Percentiles rank a stretch among this genome's conserved stretches.
These are phyloP conservation scores for Mesitornis unicolor DNA, from an alignment of 2,113 vertebrate species.

Conservation along the genomic window DNA sequence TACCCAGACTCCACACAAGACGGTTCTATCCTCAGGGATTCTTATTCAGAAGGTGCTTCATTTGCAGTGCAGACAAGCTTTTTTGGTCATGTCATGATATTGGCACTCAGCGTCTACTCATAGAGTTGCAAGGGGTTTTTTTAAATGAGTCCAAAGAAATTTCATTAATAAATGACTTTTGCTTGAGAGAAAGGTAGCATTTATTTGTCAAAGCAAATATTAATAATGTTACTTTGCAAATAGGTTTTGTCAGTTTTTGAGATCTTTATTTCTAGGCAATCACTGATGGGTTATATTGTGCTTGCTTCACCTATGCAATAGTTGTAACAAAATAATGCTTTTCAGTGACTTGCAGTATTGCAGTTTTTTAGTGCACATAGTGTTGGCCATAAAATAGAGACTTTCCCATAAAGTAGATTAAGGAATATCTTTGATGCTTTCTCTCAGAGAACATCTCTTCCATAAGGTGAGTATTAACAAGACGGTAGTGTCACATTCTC, in stretches of 20 bases:
- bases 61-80: background rate
- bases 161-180: background rate
- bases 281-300: background rate
- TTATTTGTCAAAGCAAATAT: background rate
- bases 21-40: rapidly evolving
- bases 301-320: background rate
- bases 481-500: background rate
- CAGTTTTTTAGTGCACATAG: background rate
- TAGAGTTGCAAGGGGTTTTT: background rate
- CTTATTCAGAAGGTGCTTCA: background rate
- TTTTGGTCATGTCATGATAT: background rate
- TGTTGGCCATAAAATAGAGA: background rate
- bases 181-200: background rate
- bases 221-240: background rate
- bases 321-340: background rate
- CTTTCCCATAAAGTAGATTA: background rate
- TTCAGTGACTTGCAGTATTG: background rate
- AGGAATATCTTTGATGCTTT: background rate
- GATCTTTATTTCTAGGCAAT: background rate
- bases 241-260: background rate
- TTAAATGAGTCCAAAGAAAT: background rate
- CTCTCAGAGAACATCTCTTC: background rate
- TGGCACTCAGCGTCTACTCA: rapidly evolving
- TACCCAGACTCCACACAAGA: background rate
- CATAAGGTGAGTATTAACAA: background rate